Conservation (phyloP, 2,888 invertebrate genomes). For the Macropis europaea region DNA sequence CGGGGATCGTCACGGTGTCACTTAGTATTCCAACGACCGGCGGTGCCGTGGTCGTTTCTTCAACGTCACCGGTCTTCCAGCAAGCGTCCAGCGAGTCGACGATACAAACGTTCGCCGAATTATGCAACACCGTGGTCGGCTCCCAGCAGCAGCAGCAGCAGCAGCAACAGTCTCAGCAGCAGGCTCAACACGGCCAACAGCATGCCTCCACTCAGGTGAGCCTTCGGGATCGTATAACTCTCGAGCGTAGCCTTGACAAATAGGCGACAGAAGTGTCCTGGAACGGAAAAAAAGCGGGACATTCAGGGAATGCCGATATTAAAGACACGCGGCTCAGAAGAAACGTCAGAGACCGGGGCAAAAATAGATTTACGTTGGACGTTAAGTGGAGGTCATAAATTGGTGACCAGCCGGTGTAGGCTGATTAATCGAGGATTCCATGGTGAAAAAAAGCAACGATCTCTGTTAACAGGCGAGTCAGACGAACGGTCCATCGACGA, state of each 20-base stretch:
- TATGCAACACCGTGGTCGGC: conserved; percentile 82
- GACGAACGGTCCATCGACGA: conserved; percentile 72
- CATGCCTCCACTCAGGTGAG: conserved; percentile 75
- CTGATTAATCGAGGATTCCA: conserved; percentile 44
- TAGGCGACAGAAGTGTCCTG: background rate
- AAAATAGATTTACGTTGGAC: conserved; percentile 40
- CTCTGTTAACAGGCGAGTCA: conserved; percentile 72
- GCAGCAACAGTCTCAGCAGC: conserved; percentile 51
- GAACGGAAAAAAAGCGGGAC: background rate
- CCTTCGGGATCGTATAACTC: background rate
- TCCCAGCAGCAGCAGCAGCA: conserved; percentile 67
- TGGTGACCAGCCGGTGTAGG: conserved; percentile 13
- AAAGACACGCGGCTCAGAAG: background rate
- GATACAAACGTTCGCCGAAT: conserved; percentile 81
- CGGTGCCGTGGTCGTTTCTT: conserved; percentile 81
- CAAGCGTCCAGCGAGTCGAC: conserved; percentile 71
- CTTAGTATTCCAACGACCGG: conserved; percentile 83
- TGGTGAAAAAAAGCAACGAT: conserved; percentile 31
- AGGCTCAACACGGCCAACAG: conserved; percentile 63
- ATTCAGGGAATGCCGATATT: no score
- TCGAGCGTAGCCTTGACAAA: background rate
- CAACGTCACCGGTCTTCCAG: conserved; percentile 81
- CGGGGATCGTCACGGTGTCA: conserved; percentile 86
- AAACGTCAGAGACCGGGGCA: background rate
- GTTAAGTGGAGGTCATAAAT: conserved; percentile 37